Evolutionary conservation across 2,113 vertebrate genomes (phyloP).

Genomic region (Tichodroma muraria): DNA sequence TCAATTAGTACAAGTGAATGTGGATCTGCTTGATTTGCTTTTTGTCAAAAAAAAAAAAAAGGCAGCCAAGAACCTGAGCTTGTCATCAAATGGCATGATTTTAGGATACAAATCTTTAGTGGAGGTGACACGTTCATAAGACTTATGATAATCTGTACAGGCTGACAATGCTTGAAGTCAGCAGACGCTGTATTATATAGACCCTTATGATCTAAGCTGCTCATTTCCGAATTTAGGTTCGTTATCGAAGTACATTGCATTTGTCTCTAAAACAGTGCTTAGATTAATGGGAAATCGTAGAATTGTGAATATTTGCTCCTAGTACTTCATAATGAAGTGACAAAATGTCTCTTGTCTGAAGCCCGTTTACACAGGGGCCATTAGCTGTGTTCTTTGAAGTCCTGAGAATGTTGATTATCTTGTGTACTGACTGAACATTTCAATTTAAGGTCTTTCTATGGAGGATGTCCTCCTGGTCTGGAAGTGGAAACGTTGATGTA

Average conservation of each 20-base stretch:
- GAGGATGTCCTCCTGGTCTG: not conserved
- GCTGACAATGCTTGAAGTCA: not conserved
- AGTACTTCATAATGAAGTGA: not conserved
- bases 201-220: not conserved
- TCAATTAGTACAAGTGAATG: not conserved
- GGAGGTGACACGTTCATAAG: not conserved
- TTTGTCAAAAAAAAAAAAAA: not conserved
- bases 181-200: not conserved
- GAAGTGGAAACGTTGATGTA: not conserved
- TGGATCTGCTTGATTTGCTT: not conserved
- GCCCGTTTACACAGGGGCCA: not conserved
- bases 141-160: not conserved
- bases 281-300: not conserved
- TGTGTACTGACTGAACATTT: not conserved
- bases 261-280: not conserved
- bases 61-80: not conserved
- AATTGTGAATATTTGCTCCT: not conserved
- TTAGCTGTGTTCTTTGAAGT: not conserved
- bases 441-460: not conserved
- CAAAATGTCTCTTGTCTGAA: not conserved
- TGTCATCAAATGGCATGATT: not conserved
- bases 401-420: not conserved
- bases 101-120: not conserved
- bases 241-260: not conserved
- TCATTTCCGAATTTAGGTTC: not conserved